A percentile compares a stretch with the other conserved stretches of the same genome.
Conservation (phyloP, 2,888 invertebrate species). For the Melinopterus prodromus region DNA sequence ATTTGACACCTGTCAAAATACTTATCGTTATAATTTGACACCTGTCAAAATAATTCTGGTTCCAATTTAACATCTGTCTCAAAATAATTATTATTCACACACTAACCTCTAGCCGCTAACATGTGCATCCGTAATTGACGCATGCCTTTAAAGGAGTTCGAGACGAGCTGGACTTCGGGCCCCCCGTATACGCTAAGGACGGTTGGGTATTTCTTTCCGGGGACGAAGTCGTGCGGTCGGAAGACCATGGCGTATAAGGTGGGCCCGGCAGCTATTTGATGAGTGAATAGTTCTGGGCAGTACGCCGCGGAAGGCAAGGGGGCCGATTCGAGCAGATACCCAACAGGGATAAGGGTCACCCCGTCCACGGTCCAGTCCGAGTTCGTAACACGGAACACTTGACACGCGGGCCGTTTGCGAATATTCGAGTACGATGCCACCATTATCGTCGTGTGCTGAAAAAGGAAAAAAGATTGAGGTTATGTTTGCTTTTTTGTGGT, state of each 20-base stretch:
- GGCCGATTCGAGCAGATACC: conserved; percentile 73
- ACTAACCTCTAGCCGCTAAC: conserved; percentile 85
- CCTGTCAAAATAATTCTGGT: too few species aligned
- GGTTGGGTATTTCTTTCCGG: conserved; percentile 83
- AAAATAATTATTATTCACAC: background rate
- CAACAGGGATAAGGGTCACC: conserved; percentile 72
- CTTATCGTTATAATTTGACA: too few species aligned
- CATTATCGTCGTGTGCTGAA: conserved; percentile 79
- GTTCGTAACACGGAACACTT: conserved; percentile 76
- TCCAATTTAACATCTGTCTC: background rate
- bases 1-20: too few species aligned
- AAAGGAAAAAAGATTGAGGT: conserved; percentile 35
- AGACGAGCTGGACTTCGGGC: conserved; percentile 97
- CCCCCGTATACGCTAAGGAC: conserved; percentile 98
- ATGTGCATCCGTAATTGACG: conserved; percentile 93
- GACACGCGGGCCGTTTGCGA: conserved; percentile 79
- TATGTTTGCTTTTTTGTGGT: background rate
- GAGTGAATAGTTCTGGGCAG: conserved; percentile 77
- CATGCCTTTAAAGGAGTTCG: conserved; percentile 94
- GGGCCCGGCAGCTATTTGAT: conserved; percentile 74
- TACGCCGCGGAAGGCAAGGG: conserved; percentile 65
- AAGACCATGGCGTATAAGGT: conserved; percentile 89
- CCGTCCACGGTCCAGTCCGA: conserved; percentile 74
- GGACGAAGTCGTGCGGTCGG: conserved; percentile 77
- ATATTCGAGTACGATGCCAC: conserved; percentile 87